Conservation (phyloP, 53 echinoderm and acorn worm genomes). For the Echinometra lucunter region DNA sequence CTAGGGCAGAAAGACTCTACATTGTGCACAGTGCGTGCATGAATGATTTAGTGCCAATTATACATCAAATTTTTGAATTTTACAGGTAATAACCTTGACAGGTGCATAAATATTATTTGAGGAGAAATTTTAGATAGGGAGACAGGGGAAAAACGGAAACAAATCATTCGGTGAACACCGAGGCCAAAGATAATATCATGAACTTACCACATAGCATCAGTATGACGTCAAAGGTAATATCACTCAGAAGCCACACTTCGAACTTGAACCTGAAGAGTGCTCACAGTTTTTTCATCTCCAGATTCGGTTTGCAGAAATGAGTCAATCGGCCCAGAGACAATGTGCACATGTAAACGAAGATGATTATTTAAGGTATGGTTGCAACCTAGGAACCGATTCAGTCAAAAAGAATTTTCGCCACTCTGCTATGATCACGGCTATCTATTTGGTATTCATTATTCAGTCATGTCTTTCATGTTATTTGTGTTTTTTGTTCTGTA, state of each 20-base stretch:
- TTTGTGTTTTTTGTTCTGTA: too few relatives aligned
- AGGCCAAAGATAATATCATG: slow-evolving; percentile 17
- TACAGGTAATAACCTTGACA: slow-evolving; percentile 31
- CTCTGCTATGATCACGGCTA: too few relatives aligned
- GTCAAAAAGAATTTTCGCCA: too few relatives aligned
- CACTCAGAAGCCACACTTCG: neutral
- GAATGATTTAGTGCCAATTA: slow-evolving; percentile 61
- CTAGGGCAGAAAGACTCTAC: neutral
- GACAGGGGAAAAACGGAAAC: slow-evolving; percentile 12
- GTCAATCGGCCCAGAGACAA: too few relatives aligned
- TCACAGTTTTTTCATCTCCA: neutral
- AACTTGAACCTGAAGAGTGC: neutral
- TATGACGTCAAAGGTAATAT: slow-evolving; percentile 45
- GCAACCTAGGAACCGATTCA: too few relatives aligned
- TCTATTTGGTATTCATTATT: too few relatives aligned
- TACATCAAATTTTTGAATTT: slow-evolving; percentile 23
- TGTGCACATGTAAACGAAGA: too few relatives aligned
- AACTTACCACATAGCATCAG: neutral
- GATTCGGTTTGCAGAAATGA: neutral
- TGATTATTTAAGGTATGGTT: too few relatives aligned
- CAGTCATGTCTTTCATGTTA: too few relatives aligned
- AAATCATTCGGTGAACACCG: slow-evolving; percentile 28
- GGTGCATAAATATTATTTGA: slow-evolving; percentile 52
- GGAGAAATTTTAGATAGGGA: slow-evolving; percentile 1
- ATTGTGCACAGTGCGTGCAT: too few relatives aligned